Evolutionary conservation across 1,140 invertebrate genomes (phyloP).

Genomic region (Caenorhabditis latens): DNA sequence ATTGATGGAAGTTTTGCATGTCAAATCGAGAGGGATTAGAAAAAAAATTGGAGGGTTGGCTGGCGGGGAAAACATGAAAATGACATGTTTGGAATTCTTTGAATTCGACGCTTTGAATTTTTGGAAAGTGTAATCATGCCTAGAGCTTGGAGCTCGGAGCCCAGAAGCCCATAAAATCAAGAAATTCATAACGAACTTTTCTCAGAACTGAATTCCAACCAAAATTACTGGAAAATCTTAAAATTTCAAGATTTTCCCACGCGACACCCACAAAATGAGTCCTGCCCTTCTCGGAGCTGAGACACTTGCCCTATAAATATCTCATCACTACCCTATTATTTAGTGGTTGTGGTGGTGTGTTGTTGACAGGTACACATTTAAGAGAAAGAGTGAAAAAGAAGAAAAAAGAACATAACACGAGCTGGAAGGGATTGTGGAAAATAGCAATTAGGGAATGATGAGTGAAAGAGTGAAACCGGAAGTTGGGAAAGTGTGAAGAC

Average conservation of each 20-base stretch:
- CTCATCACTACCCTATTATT: background rate
- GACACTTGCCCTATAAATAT: background rate
- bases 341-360: background rate
- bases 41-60: no score
- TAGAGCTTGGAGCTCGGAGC: no score
- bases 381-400: background rate
- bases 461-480: background rate
- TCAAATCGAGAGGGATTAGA: background rate
- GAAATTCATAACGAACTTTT: no score
- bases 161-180: no score
- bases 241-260: no score
- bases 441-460: constrained; percentile 4
- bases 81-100: no score
- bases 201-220: no score
- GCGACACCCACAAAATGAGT: no score
- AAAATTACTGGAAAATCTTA: no score
- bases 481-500: background rate
- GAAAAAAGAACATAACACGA: background rate
- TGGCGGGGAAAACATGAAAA: no score
- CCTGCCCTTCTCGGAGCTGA: no score
- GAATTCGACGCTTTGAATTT: no score
- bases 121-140: background rate
- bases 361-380: constrained; percentile 39
- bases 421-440: background rate
- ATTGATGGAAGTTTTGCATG: constrained; percentile 16